A percentile compares a stretch with the other conserved stretches of the same genome.
Conservation (phyloP, 2,113 vertebrate species). For the Myanophis thanlyinensis region DNA sequence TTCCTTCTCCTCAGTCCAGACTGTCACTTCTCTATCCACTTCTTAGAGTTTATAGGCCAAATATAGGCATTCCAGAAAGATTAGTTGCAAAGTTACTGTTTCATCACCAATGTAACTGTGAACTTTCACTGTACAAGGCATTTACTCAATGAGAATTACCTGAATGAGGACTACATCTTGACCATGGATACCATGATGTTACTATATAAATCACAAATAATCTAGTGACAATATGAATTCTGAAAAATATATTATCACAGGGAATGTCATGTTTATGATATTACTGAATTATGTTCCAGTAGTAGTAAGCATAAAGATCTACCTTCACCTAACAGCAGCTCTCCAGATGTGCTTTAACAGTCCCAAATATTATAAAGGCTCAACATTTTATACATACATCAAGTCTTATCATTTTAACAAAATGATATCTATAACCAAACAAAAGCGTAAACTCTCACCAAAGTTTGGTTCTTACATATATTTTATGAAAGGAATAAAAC, state of each 20-base stretch:
- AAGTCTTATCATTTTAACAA: background rate
- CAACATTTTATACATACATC: background rate
- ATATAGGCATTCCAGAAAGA: background rate
- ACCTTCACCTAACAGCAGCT: background rate
- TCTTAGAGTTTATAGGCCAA: background rate
- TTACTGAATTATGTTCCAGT: background rate
- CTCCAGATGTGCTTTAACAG: background rate
- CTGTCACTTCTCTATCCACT: background rate
- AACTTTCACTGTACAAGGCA: background rate
- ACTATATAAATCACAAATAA: background rate
- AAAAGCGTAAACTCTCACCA: background rate
- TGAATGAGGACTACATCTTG: background rate
- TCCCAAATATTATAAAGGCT: background rate
- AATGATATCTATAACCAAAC: background rate
- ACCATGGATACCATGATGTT: background rate
- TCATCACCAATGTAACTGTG: background rate
- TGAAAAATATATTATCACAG: background rate
- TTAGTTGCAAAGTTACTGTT: background rate
- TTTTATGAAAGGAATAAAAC: background rate
- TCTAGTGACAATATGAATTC: background rate
- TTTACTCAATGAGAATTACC: background rate
- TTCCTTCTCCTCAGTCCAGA: background rate
- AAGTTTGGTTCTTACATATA: background rate
- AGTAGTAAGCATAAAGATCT: background rate
- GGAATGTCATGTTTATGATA: background rate